Evolutionary conservation across 2,888 invertebrate species (phyloP).

Genomic region (Saturnia pavonia): DNA sequence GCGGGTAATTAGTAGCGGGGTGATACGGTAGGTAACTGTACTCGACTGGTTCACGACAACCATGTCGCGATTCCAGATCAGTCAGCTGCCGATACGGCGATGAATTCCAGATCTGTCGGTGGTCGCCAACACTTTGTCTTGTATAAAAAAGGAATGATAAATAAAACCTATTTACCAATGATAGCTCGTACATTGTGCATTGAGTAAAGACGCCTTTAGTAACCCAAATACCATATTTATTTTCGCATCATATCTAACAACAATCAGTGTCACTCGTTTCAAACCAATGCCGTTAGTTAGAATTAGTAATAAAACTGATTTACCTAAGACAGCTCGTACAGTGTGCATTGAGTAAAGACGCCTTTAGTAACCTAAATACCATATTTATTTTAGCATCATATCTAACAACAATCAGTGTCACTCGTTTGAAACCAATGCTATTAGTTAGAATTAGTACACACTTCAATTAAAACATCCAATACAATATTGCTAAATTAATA

Average conservation of each 20-base stretch:
- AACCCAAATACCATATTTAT: not conserved
- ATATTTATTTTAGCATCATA: not conserved
- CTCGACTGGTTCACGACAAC: too few species aligned
- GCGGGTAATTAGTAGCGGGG: too few species aligned
- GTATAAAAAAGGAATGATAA: too few species aligned
- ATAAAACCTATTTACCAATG: too few species aligned
- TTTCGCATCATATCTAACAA: not conserved
- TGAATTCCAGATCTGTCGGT: too few species aligned
- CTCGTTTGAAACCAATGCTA: slow-evolving; percentile 17
- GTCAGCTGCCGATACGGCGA: too few species aligned
- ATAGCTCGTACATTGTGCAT: too few species aligned
- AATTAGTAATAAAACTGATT: too few species aligned
- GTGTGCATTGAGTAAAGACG: not conserved
- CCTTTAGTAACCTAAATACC: not conserved
- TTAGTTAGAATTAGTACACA: slow-evolving; percentile 20
- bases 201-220: not conserved
- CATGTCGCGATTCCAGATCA: too few species aligned
- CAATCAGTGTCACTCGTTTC: slow-evolving; percentile 4
- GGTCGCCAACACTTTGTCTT: too few species aligned
- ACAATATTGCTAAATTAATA: slow-evolving; percentile 20
- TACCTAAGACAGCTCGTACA: too few species aligned
- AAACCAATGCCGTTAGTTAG: slow-evolving; percentile 19
- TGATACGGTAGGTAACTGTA: too few species aligned
- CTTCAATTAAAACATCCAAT: slow-evolving; percentile 20
- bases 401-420: not conserved